These are phyloP conservation scores for Antechinus stuartii DNA, from an alignment of 2,113 vertebrate species.

Conservation along the genomic window DNA sequence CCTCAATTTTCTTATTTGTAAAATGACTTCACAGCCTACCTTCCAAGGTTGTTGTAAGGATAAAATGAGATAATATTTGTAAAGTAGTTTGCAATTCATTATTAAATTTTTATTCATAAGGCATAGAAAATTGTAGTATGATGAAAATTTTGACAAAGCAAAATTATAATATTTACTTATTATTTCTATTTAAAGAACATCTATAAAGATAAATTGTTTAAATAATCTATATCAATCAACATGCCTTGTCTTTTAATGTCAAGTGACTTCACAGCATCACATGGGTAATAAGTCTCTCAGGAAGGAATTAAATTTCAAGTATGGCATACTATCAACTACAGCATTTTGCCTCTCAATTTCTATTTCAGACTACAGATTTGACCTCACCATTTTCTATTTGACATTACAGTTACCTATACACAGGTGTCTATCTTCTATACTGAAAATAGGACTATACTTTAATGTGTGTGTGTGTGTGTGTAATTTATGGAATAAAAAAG, in stretches of 20 bases:
- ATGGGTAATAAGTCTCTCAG: neutral
- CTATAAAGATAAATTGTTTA: neutral
- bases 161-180: neutral
- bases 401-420: neutral
- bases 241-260: neutral
- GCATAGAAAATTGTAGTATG: neutral
- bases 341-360: neutral
- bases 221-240: neutral
- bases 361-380: neutral
- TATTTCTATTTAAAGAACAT: neutral
- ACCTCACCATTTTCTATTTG: neutral
- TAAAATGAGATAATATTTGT: neutral
- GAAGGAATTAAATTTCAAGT: neutral
- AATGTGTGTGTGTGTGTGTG: too few species aligned
- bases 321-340: neutral
- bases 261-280: neutral
- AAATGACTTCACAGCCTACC: neutral
- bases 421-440: neutral
- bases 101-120: neutral
- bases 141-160: neutral
- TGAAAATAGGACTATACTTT: neutral
- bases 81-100: neutral
- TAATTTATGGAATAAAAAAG: too few species aligned
- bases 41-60: neutral
- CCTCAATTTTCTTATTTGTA: neutral